phyloP scores from a whole-genome alignment of 2,888 invertebrate species.

The Scaptomyza polygonia region DNA sequence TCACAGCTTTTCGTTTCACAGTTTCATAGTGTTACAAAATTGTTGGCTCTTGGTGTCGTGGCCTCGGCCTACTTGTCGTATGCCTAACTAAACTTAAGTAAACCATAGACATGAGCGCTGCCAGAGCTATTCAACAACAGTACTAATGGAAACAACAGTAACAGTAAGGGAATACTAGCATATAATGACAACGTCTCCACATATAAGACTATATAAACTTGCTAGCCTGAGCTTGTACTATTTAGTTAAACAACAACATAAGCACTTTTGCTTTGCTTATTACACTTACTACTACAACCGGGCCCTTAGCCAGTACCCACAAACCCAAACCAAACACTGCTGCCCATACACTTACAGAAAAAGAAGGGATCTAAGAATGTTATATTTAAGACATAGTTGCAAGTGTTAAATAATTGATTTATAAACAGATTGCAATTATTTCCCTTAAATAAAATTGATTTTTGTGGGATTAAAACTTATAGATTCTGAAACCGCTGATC shows the following conservation, averaged over 20 bases:
- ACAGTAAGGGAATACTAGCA: background rate
- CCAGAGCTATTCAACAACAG: conserved; percentile 39
- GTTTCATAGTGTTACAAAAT: conserved; percentile 18
- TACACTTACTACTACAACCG: conserved; percentile 5
- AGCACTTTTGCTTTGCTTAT: conserved; percentile 63
- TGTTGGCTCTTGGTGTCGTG: conserved; percentile 6
- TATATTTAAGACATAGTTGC: too few species aligned
- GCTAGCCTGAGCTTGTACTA: conserved; percentile 55
- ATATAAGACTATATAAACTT: conserved; percentile 25
- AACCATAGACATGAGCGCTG: conserved; percentile 28
- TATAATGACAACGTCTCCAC: background rate
- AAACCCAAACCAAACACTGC: conserved; percentile 5
- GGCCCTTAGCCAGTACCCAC: conserved; percentile 5
- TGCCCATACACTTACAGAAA: background rate
- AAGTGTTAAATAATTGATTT: too few species aligned
- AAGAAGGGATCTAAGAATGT: background rate
- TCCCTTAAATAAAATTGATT: too few species aligned
- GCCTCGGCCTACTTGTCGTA: conserved; percentile 28
- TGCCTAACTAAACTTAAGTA: conserved; percentile 43
- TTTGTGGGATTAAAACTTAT: too few species aligned
- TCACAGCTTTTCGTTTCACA: conserved; percentile 48
- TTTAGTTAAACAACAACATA: conserved; percentile 69
- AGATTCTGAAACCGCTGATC: too few species aligned
- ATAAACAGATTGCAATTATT: too few species aligned
- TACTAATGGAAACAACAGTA: conserved; percentile 35